phyloP scores from a whole-genome alignment of 2,888 invertebrate species.

The Catocala sponsa region DNA sequence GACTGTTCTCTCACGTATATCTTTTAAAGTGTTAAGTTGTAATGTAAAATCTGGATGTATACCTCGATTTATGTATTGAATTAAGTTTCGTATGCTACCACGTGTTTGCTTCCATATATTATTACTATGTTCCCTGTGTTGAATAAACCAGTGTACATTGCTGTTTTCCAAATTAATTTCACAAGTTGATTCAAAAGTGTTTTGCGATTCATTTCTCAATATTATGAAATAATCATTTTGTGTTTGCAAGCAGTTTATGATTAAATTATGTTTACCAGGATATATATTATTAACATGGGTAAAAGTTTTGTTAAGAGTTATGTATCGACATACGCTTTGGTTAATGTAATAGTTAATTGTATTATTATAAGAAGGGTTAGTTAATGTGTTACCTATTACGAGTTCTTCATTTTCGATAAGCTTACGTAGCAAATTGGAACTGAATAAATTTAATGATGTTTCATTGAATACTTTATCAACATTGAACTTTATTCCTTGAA shows the following conservation, averaged over 20 bases:
- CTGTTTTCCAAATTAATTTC: not conserved
- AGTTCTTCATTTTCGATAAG: conserved; percentile 34
- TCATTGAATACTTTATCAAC: conserved; percentile 13
- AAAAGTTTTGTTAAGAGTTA: conserved; percentile 19
- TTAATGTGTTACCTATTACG: conserved; percentile 21
- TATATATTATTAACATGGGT: no score
- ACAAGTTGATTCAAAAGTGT: conserved; percentile 16
- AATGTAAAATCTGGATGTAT: conserved; percentile 4
- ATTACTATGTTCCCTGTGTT: not conserved
- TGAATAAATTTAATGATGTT: conserved; percentile 19
- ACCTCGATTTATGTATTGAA: conserved; percentile 20
- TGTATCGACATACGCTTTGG: conserved; percentile 27
- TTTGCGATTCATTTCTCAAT: conserved; percentile 26
- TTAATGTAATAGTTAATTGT: conserved; percentile 28
- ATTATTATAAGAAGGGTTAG: conserved; percentile 23
- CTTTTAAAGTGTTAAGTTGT: conserved; percentile 20
- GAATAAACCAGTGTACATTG: conserved; percentile 40
- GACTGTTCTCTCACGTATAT: conserved; percentile 34
- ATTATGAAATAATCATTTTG: conserved; percentile 5
- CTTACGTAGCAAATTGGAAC: conserved; percentile 25
- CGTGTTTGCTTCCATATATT: conserved; percentile 32
- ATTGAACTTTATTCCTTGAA: conserved; percentile 30
- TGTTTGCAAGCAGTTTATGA: no score
- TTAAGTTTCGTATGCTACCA: conserved; percentile 23
- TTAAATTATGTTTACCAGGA: no score